These are phyloP conservation scores for Gymnoscopelus microlampas DNA, from an alignment of 2,797 vertebrate genomes.

Conservation along the genomic window DNA sequence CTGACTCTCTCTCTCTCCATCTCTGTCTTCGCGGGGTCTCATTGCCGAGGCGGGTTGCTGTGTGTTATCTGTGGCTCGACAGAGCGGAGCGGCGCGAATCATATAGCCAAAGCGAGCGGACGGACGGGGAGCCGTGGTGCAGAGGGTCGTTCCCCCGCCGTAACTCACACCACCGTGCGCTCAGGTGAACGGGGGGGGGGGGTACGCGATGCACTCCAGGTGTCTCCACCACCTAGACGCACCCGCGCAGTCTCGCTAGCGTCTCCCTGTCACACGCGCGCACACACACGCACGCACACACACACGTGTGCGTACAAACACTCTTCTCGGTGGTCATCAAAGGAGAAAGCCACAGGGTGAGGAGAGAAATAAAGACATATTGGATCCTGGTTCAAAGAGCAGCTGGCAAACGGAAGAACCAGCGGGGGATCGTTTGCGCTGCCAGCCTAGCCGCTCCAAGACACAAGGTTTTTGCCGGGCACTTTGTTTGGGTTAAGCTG, in stretches of 20 bases:
- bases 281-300: neutral
- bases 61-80: slow-evolving; percentile 65
- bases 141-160: slow-evolving; percentile 35
- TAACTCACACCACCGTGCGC: slow-evolving; percentile 52
- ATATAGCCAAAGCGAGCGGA: slow-evolving; percentile 53
- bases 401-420: slow-evolving; percentile 52
- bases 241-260: slow-evolving; percentile 11
- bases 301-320: slow-evolving; percentile 2
- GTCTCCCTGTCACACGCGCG: slow-evolving; percentile 6
- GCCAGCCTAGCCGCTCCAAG: slow-evolving; percentile 22
- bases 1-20: slow-evolving; percentile 60
- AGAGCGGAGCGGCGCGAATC: slow-evolving; percentile 53
- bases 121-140: slow-evolving; percentile 59
- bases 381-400: slow-evolving; percentile 72
- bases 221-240: slow-evolving; percentile 35
- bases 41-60: slow-evolving; percentile 51
- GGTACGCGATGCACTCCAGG: slow-evolving; percentile 65
- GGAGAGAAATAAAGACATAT: slow-evolving; percentile 68
- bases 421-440: slow-evolving; percentile 44
- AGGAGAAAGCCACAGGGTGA: slow-evolving; percentile 63
- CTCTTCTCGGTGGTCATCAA: slow-evolving; percentile 49
- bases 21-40: slow-evolving; percentile 45
- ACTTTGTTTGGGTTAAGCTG: slow-evolving; percentile 33
- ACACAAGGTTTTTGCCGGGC: slow-evolving; percentile 28
- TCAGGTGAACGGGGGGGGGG: slow-evolving; percentile 69